Conservation (phyloP, 2,797 vertebrate species). For the Pseudochaenichthys georgianus region DNA sequence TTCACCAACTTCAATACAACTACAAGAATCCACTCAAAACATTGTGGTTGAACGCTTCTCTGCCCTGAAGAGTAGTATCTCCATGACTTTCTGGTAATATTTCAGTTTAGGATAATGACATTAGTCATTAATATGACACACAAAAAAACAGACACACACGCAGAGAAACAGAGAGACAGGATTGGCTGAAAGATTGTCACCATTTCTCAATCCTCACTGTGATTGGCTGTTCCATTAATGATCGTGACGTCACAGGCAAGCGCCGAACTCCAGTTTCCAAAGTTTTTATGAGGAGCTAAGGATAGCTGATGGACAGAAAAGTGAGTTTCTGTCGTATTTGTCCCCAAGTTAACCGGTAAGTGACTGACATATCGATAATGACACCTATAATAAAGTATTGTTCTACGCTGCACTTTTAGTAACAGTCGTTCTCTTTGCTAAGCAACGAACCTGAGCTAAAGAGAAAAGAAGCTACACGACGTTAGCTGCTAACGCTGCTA, state of each 20-base stretch:
- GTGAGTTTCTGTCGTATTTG: constrained; percentile 44
- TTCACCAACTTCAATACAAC: constrained; percentile 23
- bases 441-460: not conserved
- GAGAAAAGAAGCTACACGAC: constrained; percentile 7
- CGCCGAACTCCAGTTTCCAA: constrained; percentile 71
- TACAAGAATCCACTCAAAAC: constrained; percentile 14
- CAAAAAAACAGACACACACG: not conserved
- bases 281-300: constrained; percentile 72
- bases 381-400: not conserved
- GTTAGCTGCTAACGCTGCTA: constrained; percentile 48
- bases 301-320: constrained; percentile 67
- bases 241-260: constrained; percentile 76
- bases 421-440: not conserved
- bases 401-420: fast-evolving
- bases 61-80: constrained; percentile 2
- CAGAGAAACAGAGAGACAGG: not conserved
- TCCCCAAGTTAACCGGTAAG: constrained; percentile 53
- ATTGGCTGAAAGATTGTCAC: constrained; percentile 63
- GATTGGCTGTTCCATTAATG: constrained; percentile 59
- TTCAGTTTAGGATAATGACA: constrained; percentile 19
- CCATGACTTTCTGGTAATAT: constrained; percentile 7
- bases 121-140: not conserved
- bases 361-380: not conserved
- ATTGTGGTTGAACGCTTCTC: not conserved
- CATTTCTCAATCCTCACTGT: constrained; percentile 5